Percentiles rank a stretch among this genome's conserved stretches.
phyloP scores from a whole-genome alignment of 2,888 invertebrate genomes.

The Eustalomyia histrio region DNA sequence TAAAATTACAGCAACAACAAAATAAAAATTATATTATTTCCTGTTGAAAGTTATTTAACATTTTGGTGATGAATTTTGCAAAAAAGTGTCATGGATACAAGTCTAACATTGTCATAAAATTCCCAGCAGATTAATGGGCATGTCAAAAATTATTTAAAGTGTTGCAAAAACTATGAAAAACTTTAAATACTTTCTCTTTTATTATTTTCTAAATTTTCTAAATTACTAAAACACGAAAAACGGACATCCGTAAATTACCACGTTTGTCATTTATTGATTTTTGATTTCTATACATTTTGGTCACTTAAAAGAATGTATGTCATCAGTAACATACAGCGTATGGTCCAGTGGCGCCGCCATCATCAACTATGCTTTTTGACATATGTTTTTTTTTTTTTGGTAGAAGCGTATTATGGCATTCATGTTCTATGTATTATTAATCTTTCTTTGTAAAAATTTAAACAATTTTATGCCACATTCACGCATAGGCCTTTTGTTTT shows the following conservation, averaged over 20 bases:
- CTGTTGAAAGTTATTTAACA: too few species aligned
- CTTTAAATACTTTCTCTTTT: not conserved
- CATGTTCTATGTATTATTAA: slow-evolving; percentile 40
- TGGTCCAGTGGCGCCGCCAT: not conserved
- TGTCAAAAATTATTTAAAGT: too few species aligned
- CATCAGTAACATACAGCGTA: slow-evolving; percentile 26
- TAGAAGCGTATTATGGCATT: too few species aligned
- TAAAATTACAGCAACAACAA: too few species aligned
- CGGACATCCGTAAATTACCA: slow-evolving; percentile 68
- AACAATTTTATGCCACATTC: slow-evolving; percentile 32
- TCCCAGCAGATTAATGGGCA: too few species aligned
- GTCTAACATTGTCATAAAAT: too few species aligned
- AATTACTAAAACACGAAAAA: slow-evolving; percentile 42
- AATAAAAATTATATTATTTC: too few species aligned
- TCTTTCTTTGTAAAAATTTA: slow-evolving; percentile 37
- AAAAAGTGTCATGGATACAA: too few species aligned
- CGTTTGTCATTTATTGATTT: slow-evolving; percentile 66
- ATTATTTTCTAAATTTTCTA: not conserved
- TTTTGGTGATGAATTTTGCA: too few species aligned
- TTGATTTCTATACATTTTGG: slow-evolving; percentile 40
- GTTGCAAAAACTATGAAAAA: too few species aligned
- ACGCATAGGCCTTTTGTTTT: slow-evolving; percentile 18
- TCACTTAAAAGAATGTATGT: slow-evolving; percentile 30
- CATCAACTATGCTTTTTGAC: not conserved
- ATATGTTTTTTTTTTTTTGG: slow-evolving; percentile 2